Evolutionary conservation across 1,140 invertebrate species (phyloP).

Genomic region (Eriosoma lanigerum): DNA sequence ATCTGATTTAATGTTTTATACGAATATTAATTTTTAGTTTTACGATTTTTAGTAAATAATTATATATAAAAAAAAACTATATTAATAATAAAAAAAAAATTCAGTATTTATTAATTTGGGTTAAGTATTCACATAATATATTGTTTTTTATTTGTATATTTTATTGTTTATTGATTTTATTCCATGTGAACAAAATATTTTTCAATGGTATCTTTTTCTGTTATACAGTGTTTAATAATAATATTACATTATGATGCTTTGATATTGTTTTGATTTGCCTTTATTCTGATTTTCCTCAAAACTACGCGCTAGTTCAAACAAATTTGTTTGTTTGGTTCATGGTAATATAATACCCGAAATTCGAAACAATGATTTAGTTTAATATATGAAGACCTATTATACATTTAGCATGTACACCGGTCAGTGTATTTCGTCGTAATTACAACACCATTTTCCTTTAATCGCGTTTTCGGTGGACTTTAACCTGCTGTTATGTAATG

Average conservation of each 20-base stretch:
- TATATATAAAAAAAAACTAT: too few species aligned
- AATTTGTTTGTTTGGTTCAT: neutral
- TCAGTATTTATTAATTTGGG: constrained; percentile 41
- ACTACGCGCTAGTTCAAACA: too few species aligned
- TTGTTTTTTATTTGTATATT: constrained; percentile 38
- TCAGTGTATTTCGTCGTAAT: neutral
- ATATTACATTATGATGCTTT: constrained; percentile 20
- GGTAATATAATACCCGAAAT: neutral
- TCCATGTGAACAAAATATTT: constrained; percentile 43
- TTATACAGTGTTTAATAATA: constrained; percentile 18
- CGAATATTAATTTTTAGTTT: neutral
- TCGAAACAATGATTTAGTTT: neutral
- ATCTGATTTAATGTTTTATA: neutral
- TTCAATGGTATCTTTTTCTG: constrained; percentile 10
- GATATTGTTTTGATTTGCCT: neutral
- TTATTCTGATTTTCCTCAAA: neutral
- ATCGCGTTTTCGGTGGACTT: constrained; percentile 5
- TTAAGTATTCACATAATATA: constrained; percentile 4
- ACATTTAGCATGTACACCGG: neutral
- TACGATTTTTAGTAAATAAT: neutral
- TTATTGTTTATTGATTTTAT: constrained; percentile 43
- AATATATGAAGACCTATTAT: constrained; percentile 1
- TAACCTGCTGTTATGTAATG: neutral
- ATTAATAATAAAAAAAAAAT: neutral
- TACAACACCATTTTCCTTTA: neutral